A percentile compares a stretch with the other conserved stretches of the same genome.
phyloP scores from a whole-genome alignment of 2,797 vertebrate genomes.

The Rhyacichthys aspro region DNA sequence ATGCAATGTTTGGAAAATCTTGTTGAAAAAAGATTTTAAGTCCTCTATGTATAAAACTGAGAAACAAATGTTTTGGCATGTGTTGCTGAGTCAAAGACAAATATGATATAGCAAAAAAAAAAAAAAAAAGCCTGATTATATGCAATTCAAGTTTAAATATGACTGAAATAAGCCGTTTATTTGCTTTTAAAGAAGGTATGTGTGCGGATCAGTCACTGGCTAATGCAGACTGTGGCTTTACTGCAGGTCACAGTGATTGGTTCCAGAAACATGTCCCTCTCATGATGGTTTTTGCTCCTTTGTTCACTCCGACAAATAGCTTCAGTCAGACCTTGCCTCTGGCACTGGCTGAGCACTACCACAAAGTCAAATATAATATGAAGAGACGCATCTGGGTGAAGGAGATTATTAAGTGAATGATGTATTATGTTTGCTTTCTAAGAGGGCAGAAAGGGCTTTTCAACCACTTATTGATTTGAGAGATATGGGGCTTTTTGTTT shows the following conservation, averaged over 20 bases:
- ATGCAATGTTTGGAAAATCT: too few relatives aligned
- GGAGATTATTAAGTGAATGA: conserved; percentile 52
- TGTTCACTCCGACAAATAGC: conserved; percentile 48
- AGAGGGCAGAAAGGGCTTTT: conserved; percentile 21
- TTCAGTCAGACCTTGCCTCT: conserved; percentile 46
- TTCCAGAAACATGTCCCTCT: conserved; percentile 31
- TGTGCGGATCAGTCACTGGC: conserved; percentile 1
- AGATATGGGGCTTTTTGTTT: conserved; percentile 25
- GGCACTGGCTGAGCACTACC: conserved; percentile 38
- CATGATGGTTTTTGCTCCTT: conserved; percentile 28
- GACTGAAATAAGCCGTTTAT: neutral
- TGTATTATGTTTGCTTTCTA: conserved; percentile 38
- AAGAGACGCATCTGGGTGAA: conserved; percentile 22
- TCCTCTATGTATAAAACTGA: neutral
- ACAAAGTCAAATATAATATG: conserved; percentile 53
- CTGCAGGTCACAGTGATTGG: conserved; percentile 15
- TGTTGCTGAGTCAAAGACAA: neutral
- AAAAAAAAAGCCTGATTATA: neutral
- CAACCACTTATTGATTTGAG: conserved; percentile 30
- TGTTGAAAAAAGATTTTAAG: too few relatives aligned
- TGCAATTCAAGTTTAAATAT: conserved; percentile 1
- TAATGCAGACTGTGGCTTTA: neutral
- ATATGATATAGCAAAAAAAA: neutral
- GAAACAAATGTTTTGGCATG: neutral
- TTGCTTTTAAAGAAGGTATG: too few relatives aligned